Evolutionary conservation across 1,140 invertebrate species (phyloP).

Genomic region (Cydia fagiglandana): DNA sequence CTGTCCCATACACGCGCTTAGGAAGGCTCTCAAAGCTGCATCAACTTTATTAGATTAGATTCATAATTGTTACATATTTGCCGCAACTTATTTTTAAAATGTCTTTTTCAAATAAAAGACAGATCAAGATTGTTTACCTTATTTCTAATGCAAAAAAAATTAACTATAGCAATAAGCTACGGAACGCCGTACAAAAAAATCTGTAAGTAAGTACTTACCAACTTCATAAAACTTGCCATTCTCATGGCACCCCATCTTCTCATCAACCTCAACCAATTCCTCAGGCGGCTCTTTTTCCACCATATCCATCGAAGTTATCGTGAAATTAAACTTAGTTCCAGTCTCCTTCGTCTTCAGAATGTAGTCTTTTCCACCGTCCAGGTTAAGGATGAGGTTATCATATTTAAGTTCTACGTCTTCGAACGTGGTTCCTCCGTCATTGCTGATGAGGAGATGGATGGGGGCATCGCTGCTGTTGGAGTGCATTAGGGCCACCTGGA

Average conservation of each 20-base stretch:
- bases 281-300: slow-evolving; percentile 51
- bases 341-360: slow-evolving; percentile 75
- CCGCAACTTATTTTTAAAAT: too few relatives aligned
- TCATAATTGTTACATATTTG: too few relatives aligned
- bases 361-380: slow-evolving; percentile 72
- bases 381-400: slow-evolving; percentile 63
- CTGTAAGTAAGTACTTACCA: slow-evolving; percentile 51
- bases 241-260: slow-evolving; percentile 66
- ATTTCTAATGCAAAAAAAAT: too few relatives aligned
- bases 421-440: slow-evolving; percentile 67
- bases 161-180: too few relatives aligned
- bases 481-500: slow-evolving; percentile 71
- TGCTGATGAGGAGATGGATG: slow-evolving; percentile 70
- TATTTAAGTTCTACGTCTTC: slow-evolving; percentile 67
- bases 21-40: too few relatives aligned
- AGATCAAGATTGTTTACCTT: too few relatives aligned
- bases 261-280: slow-evolving; percentile 50
- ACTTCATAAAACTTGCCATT: slow-evolving; percentile 70
- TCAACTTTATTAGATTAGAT: too few relatives aligned
- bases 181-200: too few relatives aligned
- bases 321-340: slow-evolving; percentile 74
- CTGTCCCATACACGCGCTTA: too few relatives aligned
- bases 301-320: slow-evolving; percentile 60
- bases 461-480: slow-evolving; percentile 63
- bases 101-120: too few relatives aligned